These are phyloP conservation scores for Synergus gifuensis DNA, from an alignment of 2,888 invertebrate species.

Conservation along the genomic window DNA sequence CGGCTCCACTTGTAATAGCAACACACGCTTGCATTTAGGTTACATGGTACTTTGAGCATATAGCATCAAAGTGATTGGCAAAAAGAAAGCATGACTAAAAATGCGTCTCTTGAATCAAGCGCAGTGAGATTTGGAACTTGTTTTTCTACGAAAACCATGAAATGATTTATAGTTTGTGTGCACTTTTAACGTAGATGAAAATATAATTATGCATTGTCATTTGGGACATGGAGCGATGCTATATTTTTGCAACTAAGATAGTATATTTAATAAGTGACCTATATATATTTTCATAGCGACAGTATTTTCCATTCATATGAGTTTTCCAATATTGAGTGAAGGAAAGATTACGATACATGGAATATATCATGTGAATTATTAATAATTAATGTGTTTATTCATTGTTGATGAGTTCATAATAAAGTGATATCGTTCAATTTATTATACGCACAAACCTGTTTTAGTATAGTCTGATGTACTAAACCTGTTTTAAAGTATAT, in stretches of 20 bases:
- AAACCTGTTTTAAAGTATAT: not conserved
- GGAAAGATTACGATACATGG: not conserved
- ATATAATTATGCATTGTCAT: not conserved
- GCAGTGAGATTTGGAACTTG: not conserved
- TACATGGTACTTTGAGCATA: not conserved
- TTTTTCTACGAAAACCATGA: not conserved
- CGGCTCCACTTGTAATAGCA: not conserved
- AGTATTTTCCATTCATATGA: not conserved
- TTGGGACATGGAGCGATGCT: not conserved
- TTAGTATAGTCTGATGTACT: not conserved
- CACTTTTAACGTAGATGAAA: not conserved
- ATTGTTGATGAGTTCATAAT: not conserved
- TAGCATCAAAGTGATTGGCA: not conserved
- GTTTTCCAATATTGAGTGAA: not conserved
- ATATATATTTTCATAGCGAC: not conserved
- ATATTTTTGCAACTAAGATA: not conserved
- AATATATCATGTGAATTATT: not conserved
- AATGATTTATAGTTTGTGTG: not conserved
- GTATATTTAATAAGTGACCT: not conserved
- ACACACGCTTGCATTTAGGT: not conserved
- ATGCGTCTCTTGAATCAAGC: not conserved
- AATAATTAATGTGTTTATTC: not conserved
- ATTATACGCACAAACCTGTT: not conserved
- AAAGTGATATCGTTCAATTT: not conserved
- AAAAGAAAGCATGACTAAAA: not conserved